Evolutionary conservation across 2,113 vertebrate genomes (phyloP), one percentile per base, ranked within the genome.

Genomic region (Telmatochromis brachygnathus): DNA sequence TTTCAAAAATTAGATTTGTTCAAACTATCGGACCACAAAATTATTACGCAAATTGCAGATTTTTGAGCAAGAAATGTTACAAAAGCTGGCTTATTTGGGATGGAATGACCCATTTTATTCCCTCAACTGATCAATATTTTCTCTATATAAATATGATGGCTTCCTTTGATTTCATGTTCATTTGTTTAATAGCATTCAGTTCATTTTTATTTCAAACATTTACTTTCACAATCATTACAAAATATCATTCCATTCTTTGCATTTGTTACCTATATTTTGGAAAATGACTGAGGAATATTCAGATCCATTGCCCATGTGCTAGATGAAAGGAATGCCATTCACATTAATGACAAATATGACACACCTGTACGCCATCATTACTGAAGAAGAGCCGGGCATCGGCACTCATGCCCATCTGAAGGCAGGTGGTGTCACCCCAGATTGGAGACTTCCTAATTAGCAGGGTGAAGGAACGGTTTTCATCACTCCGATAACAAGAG

Each of bases 351-450:
- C 26, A 6, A 42, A 21, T 51, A 19, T 14, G 6, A 82, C 82
- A 65, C 62, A 96, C 98, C 97, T 98, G 98, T 0, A 98, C 97
- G 8, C 97, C 98, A 14, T 98, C 97, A 13, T 98, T 97, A 82
- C 97, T 97, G 81, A 98, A 98, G 96, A 98, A 98, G 68, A 96
- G 91, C 0, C 97, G 95, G 1, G 97, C 97, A 0, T 98, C 98
- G 0, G 97, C 97, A 1, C 96, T 93, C 89, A 96, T 96, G 81
- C 97, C 98, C 53, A 98, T 96, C 92, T 97, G 97, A 7, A 98
- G 95, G 87, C 97, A 97, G 39, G 98, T 98, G 54, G 97, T 96
- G 0, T 93, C 95, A 0, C 55, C 55, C 55, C 55, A 58, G 14
- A 58, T 58, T 0, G 55, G 55, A 58, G 55, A 58, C 55, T 58